A percentile compares a stretch with the other conserved stretches of the same genome.
Conservation (phyloP, 2,888 invertebrate species). For the Parapristionchus giblindavisi region DNA sequence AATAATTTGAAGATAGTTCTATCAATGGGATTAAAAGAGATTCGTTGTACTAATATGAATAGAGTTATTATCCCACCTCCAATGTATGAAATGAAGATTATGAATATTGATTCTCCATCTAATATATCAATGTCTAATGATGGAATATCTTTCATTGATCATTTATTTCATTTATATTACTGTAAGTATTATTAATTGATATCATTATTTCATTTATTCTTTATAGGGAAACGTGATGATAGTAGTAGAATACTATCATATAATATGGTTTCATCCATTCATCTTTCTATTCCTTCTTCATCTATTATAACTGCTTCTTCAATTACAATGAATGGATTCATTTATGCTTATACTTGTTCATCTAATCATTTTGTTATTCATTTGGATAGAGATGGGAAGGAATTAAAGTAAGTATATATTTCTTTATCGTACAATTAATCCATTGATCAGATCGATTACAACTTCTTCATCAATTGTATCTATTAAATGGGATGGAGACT, state of each 20-base stretch:
- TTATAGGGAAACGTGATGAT: neutral
- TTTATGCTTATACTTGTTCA: neutral
- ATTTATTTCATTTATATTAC: neutral
- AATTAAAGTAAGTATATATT: neutral
- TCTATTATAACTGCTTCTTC: neutral
- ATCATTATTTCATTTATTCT: neutral
- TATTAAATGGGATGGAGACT: neutral
- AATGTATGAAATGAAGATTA: neutral
- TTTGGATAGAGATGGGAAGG: neutral
- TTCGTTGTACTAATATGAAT: slow-evolving; percentile 12
- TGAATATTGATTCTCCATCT: neutral
- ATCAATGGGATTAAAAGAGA: neutral
- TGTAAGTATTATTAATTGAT: slow-evolving; percentile 3
- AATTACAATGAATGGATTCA: neutral
- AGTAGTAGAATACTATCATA: neutral
- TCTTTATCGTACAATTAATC: neutral
- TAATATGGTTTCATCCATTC: neutral
- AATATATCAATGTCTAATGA: neutral
- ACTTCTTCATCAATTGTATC: neutral
- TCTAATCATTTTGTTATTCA: neutral
- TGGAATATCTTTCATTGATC: neutral
- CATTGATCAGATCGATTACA: neutral
- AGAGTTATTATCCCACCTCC: slow-evolving; percentile 35
- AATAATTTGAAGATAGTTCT: slow-evolving; percentile 19
- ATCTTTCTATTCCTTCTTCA: neutral